phyloP scores from a whole-genome alignment of 2,888 invertebrate genomes.

The Sarcophaga subvicina region DNA sequence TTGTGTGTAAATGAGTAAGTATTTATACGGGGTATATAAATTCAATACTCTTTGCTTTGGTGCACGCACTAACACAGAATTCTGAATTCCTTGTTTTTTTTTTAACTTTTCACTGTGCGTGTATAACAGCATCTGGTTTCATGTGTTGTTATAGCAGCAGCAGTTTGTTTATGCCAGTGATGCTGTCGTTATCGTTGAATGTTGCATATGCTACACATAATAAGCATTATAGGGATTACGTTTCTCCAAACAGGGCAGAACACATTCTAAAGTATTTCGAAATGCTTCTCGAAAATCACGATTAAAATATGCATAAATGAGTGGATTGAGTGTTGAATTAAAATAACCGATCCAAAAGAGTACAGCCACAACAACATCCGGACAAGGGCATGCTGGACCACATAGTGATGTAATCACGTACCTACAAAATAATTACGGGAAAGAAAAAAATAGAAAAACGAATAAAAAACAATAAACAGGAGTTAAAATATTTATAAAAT shows the following conservation, averaged over 20 bases:
- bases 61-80: background rate
- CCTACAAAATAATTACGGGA: conserved; percentile 83
- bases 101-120: background rate
- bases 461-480: background rate
- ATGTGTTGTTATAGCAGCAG: background rate
- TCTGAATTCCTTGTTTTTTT: background rate
- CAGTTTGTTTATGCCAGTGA: conserved; percentile 7
- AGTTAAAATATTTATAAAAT: conserved; percentile 35
- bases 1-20: background rate
- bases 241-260: conserved; percentile 88
- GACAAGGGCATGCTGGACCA: conserved; percentile 92
- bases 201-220: conserved; percentile 79
- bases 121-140: background rate
- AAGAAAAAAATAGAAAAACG: conserved; percentile 13
- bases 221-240: conserved; percentile 82
- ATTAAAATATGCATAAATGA: conserved; percentile 98
- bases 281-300: conserved; percentile 98
- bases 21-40: background rate
- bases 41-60: conserved; percentile 5
- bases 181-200: conserved; percentile 42
- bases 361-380: conserved; percentile 92
- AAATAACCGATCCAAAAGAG: conserved; percentile 99
- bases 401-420: conserved; percentile 93
- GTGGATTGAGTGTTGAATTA: conserved; percentile 96
- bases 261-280: conserved; percentile 93